phyloP scores from a whole-genome alignment of 2,113 vertebrate species.

The Mobula birostris region DNA sequence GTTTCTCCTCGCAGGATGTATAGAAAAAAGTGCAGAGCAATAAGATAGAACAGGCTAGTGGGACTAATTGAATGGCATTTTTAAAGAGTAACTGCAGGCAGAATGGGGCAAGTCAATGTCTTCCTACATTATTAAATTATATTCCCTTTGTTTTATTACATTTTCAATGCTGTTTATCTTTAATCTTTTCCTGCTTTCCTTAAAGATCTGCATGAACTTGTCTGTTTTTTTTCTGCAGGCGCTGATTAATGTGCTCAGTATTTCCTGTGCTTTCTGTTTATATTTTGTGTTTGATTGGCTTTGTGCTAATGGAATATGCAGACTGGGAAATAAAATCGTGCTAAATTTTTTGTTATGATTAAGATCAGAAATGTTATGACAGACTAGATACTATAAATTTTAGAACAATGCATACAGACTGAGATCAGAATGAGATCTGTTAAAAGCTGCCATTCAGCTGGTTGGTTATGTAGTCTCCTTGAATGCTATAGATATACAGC shows the following conservation, averaged over 20 bases:
- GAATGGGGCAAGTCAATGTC: not conserved
- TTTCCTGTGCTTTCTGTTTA: not conserved
- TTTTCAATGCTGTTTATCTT: not conserved
- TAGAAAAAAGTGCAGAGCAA: not conserved
- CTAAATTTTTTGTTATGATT: not conserved
- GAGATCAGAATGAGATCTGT: no score
- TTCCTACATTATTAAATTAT: not conserved
- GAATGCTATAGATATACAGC: not conserved
- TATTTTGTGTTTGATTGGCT: not conserved
- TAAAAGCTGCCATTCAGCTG: no score
- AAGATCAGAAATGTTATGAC: not conserved
- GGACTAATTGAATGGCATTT: not conserved
- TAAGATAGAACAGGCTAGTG: not conserved
- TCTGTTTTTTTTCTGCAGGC: not conserved
- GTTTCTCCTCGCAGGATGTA: not conserved
- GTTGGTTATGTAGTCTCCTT: no score
- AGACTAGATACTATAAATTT: not conserved
- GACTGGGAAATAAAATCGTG: not conserved
- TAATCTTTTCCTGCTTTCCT: not conserved
- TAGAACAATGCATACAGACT: not conserved
- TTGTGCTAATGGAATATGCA: not conserved
- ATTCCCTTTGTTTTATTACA: not conserved
- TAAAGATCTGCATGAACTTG: not conserved
- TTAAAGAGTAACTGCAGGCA: no score
- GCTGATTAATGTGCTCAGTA: not conserved